Evolutionary conservation across 2,797 vertebrate genomes (phyloP), one percentile per base, ranked within the genome.

Genomic region (Melanotaenia pygmaea): DNA sequence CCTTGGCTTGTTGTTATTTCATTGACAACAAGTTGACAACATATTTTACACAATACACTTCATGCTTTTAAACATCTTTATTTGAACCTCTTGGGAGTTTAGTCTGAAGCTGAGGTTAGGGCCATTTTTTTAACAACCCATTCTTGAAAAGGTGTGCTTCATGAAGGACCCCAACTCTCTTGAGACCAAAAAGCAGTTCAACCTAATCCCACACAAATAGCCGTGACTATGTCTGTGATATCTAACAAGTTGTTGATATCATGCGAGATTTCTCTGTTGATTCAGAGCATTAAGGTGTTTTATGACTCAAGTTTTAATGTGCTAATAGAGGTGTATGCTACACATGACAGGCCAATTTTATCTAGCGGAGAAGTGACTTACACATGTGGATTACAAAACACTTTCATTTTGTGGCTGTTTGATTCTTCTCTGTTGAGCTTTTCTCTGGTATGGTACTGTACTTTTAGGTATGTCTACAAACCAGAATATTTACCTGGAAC

Each of bases 121-220:
- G 59, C 69, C 22, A 75, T n/a, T 89, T 85, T 85, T 74, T 83
- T 76, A 67, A 57, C 45, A 62, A 73, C 72, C 57, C 57, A 69
- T 63, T 8, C 63, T 83, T 76, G 37, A 50, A 72, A 79, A 59
- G 63, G 34, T 76, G 47, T 54, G 51, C 71, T 70, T 56, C 54
- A 82, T 88, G 63, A 72, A 16, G 18, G 16, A 61, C 10, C 45
- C 40, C 54, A 3, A 65, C 56, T 62, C 59, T 76, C 61, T 71
- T 16, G 9, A 66, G 61, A 73, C 66, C 61, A 47, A 26, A 58
- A 64, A 74, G 79, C 53, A 50, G 74, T 76, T 77, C 58, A 76
- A 38, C 4, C 59, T 54, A 80, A 79, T 86, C 72, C 70, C 69
- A 78, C 68, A 59, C 32, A 50, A 69, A 57, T 77, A 24, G 50